Percentiles rank a stretch among this genome's conserved stretches.
phyloP scores from a whole-genome alignment of 2,888 invertebrate genomes.

The Incurvaria masculella region DNA sequence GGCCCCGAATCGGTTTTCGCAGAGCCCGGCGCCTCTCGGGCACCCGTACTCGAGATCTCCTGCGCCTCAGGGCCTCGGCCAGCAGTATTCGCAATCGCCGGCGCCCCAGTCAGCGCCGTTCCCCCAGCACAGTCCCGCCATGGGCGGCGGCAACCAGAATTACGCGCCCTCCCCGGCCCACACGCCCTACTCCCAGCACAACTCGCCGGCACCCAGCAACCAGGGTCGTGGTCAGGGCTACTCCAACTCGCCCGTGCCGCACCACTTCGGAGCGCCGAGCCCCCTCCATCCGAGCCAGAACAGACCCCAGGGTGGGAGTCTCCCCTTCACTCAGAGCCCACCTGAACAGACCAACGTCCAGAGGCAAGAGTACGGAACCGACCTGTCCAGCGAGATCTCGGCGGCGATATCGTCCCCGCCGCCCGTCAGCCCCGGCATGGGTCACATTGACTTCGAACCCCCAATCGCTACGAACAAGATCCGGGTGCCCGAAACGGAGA shows the following conservation, averaged over 20 bases:
- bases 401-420: conserved; percentile 74
- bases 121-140: conserved; percentile 34
- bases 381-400: conserved; percentile 73
- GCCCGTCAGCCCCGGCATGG: conserved; percentile 64
- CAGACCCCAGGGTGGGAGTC: neutral
- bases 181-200: conserved; percentile 48
- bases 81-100: conserved; percentile 21
- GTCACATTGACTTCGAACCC: conserved; percentile 73
- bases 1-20: conserved; percentile 12
- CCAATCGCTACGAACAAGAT: conserved; percentile 32
- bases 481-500: conserved; percentile 13
- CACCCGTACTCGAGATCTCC: conserved; percentile 35
- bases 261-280: conserved; percentile 17
- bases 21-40: conserved; percentile 17
- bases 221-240: conserved; percentile 21
- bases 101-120: conserved; percentile 24
- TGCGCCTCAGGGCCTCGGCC: conserved; percentile 19
- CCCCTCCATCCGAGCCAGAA: neutral
- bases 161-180: conserved; percentile 46
- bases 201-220: conserved; percentile 35
- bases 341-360: neutral
- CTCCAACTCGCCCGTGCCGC: conserved; percentile 14
- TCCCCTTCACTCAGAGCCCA: neutral
- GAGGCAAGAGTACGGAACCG: conserved; percentile 55
- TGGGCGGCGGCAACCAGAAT: conserved; percentile 23